A percentile compares a stretch with the other conserved stretches of the same genome.
These are phyloP conservation scores for Sphyrna mokarran DNA, from an alignment of 2,113 vertebrate genomes.

Conservation along the genomic window DNA sequence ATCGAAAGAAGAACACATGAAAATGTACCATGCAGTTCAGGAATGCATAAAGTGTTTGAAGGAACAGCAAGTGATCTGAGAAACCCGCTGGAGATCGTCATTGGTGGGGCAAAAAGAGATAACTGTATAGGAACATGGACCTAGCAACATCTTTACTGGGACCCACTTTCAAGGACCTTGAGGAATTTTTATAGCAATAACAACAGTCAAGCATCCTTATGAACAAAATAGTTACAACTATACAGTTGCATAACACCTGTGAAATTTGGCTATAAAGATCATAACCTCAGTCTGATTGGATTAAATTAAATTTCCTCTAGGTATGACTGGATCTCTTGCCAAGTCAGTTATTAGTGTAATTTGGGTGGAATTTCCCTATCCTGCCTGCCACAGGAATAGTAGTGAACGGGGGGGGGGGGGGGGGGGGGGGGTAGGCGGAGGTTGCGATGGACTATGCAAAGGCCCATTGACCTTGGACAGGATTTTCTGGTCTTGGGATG, in stretches of 20 bases:
- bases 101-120: not conserved
- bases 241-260: not conserved
- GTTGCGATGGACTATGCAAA: no score
- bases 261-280: not conserved
- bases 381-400: no score
- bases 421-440: no score
- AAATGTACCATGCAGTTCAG: not conserved
- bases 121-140: no score
- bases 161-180: not conserved
- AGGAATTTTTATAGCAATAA: not conserved
- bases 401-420: no score
- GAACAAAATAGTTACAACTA: not conserved
- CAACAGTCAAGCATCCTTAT: not conserved
- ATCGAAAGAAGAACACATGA: not conserved
- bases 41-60: not conserved
- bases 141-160: not conserved
- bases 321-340: not conserved
- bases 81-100: not conserved
- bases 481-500: no score
- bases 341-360: not conserved
- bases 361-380: no score
- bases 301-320: not conserved
- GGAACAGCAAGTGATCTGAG: not conserved
- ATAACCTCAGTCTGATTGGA: not conserved
- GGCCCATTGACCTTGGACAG: no score